phyloP scores from a whole-genome alignment of 2,888 invertebrate species.

The Eurytoma californica region DNA sequence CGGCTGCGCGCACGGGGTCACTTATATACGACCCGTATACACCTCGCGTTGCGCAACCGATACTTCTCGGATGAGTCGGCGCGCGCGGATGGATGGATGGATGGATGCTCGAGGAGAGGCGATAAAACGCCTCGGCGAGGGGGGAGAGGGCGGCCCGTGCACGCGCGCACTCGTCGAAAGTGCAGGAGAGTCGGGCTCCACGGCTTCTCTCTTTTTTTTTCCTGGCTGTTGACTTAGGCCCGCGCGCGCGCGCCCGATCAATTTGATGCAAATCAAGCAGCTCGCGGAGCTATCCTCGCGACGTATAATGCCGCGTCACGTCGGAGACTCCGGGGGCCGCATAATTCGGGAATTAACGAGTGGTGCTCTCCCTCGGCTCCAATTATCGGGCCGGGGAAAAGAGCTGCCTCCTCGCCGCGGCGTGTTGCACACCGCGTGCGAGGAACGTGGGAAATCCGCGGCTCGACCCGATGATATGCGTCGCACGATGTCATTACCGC shows the following conservation, averaged over 20 bases:
- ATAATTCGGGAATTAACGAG: constrained; percentile 72
- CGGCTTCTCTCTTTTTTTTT: constrained; percentile 56
- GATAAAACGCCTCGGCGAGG: constrained; percentile 30
- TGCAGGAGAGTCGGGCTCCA: constrained; percentile 55
- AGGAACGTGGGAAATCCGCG: constrained; percentile 48
- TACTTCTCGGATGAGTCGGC: constrained; percentile 68
- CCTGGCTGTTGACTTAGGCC: constrained; percentile 64
- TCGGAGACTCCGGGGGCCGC: constrained; percentile 63
- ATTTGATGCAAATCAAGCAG: constrained; percentile 74
- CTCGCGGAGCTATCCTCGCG: constrained; percentile 66
- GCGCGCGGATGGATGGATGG: constrained; percentile 59
- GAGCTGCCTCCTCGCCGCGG: neutral
- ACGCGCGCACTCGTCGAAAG: constrained; percentile 56
- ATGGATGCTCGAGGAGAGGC: constrained; percentile 32
- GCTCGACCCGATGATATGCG: constrained; percentile 38
- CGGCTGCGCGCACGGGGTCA: neutral
- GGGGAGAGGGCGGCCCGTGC: constrained; percentile 55
- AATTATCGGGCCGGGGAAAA: constrained; percentile 66
- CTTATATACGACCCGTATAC: constrained; percentile 18
- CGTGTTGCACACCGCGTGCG: neutral
- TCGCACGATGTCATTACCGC: constrained; percentile 47
- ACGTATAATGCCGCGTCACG: constrained; percentile 61
- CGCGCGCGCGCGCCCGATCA: constrained; percentile 63
- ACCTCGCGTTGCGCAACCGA: constrained; percentile 53
- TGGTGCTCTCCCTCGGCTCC: constrained; percentile 42